Base-by-base conservation (phyloP, 1,140 invertebrate species). In the Pollicipes pollicipes region DNA sequence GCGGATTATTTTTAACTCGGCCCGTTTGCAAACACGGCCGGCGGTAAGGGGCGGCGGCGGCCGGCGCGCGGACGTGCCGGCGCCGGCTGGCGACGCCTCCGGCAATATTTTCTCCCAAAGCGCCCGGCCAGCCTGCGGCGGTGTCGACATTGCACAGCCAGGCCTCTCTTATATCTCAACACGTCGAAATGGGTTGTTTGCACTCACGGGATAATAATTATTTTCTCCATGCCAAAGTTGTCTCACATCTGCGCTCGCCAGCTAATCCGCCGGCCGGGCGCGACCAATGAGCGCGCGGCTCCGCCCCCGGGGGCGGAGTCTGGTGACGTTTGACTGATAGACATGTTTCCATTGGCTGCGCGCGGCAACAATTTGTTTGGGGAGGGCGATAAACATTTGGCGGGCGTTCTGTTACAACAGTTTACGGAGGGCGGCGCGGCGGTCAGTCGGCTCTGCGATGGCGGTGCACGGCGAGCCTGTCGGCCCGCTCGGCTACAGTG, bases 101-200 rank as follows among this genome's bases (percentile, higher is more conserved):
- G 45, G 13, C 45, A 58, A 58, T 58, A 58, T 58, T 58, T 58
- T 58, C 45, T 58, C 45, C 13, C 45, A 10, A 58, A 58, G 24
- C 45, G 45, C 45, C 45, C 45, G 45, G 13, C 45, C 45, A 58
- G 45, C 17, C 45, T 21, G 45, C 45, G 10, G 13, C 45, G 45
- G 13, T 58, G 45, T 58, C 45, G 45, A 58, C 45, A 58, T 58
- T 58, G 45, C 45, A 58, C 13, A 58, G 6, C 45, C 45, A 21
- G 45, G 6, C 45, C 45, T 58, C 45, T 58, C 45, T 58, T 58
- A 58, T 58, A 58, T 58, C 45, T 58, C 45, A 58, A 58, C 45
- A 58, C 45, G 45, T 58, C 45, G 45, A 58, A 58, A 58, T 58
- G 45, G 45, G 45, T 58, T 58, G 45, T 58, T 58, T 58, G 45